These are phyloP conservation scores for Callimorpha dominula DNA, from an alignment of 2,888 invertebrate species.

Conservation along the genomic window DNA sequence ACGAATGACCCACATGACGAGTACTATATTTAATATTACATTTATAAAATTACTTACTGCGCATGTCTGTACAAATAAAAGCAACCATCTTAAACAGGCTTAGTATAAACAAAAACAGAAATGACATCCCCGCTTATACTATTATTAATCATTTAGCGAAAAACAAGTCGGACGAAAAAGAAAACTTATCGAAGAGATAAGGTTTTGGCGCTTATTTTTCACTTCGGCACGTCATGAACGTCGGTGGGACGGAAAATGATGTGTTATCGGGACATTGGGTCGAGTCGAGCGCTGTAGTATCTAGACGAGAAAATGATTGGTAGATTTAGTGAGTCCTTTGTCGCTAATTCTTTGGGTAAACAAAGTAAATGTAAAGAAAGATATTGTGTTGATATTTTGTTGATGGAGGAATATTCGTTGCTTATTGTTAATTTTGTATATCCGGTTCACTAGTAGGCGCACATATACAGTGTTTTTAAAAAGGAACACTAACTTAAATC, in stretches of 20 bases:
- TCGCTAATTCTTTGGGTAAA: slow-evolving; percentile 18
- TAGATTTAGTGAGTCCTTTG: slow-evolving; percentile 19
- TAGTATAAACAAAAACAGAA: slow-evolving; percentile 6
- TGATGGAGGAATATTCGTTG: not conserved
- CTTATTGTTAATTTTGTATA: no score
- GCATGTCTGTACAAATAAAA: no score
- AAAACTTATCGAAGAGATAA: slow-evolving; percentile 49
- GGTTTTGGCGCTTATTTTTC: slow-evolving; percentile 43
- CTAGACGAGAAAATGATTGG: slow-evolving; percentile 42
- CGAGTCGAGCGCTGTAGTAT: slow-evolving; percentile 16
- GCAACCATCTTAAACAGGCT: not conserved
- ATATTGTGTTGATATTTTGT: not conserved
- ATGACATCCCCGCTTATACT: slow-evolving; percentile 9
- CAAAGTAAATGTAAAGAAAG: slow-evolving; percentile 6
- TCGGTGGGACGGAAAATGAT: slow-evolving; percentile 47
- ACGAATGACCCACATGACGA: not conserved
- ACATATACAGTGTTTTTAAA: no score
- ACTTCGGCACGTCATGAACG: slow-evolving; percentile 37
- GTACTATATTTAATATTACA: not conserved
- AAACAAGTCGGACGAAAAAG: slow-evolving; percentile 48
- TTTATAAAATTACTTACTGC: no score
- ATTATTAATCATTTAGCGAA: slow-evolving; percentile 45
- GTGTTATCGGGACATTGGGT: slow-evolving; percentile 33
- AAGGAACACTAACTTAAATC: no score
- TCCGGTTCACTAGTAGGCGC: no score